Conservation (phyloP, 2,888 invertebrate genomes). For the Oscheius sp. region DNA sequence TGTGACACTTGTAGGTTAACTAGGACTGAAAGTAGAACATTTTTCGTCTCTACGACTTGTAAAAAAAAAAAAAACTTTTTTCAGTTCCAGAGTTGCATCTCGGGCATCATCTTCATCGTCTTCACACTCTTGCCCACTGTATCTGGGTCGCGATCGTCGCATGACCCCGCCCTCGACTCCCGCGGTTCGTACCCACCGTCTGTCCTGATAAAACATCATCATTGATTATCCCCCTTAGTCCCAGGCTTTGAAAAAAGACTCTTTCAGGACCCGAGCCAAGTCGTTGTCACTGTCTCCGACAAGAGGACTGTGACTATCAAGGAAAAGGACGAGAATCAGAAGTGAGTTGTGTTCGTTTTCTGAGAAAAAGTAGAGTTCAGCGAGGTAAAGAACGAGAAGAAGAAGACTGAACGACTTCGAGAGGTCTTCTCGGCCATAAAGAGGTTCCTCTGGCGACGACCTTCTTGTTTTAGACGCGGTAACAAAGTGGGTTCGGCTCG, state of each 20-base stretch:
- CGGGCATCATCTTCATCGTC: slow-evolving; percentile 19
- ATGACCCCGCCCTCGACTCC: slow-evolving; percentile 40
- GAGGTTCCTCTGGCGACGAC: slow-evolving; percentile 26
- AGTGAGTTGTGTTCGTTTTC: not conserved
- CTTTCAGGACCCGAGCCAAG: slow-evolving; percentile 31
- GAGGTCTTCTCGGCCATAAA: slow-evolving; percentile 13
- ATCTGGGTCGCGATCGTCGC: slow-evolving; percentile 41
- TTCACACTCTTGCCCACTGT: slow-evolving; percentile 26
- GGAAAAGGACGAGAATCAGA: slow-evolving; percentile 28
- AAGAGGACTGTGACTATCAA: slow-evolving; percentile 31
- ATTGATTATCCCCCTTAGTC: slow-evolving; percentile 26
- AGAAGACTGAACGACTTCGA: not conserved
- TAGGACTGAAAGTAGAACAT: too few species aligned
- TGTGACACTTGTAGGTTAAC: too few species aligned
- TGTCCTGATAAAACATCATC: slow-evolving; percentile 34
- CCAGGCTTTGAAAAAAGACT: not conserved
- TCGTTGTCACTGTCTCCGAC: slow-evolving; percentile 32
- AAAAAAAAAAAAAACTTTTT: not conserved
- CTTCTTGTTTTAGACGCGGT: slow-evolving; percentile 15
- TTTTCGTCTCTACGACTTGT: too few species aligned
- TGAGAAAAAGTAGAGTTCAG: not conserved
- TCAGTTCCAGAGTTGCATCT: slow-evolving; percentile 7
- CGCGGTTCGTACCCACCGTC: slow-evolving; percentile 35
- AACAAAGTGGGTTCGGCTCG: slow-evolving; percentile 3
- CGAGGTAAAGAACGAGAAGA: slow-evolving; percentile 29